Percentiles rank a stretch among this genome's conserved stretches.
phyloP scores from a whole-genome alignment of 2,888 invertebrate species.

The Magallana nippona region DNA sequence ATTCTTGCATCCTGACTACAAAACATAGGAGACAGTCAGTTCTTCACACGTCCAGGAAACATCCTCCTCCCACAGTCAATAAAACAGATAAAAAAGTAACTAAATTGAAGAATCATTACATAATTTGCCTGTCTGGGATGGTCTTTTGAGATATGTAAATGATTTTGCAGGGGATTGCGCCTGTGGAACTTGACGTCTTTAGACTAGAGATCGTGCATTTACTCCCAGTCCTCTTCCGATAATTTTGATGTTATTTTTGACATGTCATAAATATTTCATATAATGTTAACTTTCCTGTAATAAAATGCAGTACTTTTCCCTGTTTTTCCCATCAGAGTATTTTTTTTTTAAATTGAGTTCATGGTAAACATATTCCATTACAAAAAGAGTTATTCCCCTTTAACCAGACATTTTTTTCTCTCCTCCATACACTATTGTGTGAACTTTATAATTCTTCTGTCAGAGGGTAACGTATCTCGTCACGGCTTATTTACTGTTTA shows the following conservation, averaged over 20 bases:
- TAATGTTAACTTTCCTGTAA: no score
- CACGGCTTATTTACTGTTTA: conserved; percentile 18
- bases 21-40: neutral
- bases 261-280: no score
- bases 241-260: no score
- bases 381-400: conserved; percentile 8
- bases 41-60: neutral
- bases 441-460: neutral
- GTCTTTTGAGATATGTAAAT: neutral
- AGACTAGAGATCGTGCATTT: no score
- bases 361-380: no score
- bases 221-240: no score
- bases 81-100: neutral
- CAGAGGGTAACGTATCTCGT: neutral
- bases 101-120: conserved; percentile 10
- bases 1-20: neutral
- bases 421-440: neutral
- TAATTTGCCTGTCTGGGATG: neutral
- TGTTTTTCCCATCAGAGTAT: no score
- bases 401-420: neutral
- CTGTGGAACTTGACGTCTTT: neutral
- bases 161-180: neutral
- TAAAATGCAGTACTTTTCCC: no score
- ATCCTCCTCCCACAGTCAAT: neutral
- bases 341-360: no score